Evolutionary conservation across 2,797 vertebrate genomes (phyloP), one percentile per base, ranked within the genome.

Genomic region (Tachyglossus aculeatus): DNA sequence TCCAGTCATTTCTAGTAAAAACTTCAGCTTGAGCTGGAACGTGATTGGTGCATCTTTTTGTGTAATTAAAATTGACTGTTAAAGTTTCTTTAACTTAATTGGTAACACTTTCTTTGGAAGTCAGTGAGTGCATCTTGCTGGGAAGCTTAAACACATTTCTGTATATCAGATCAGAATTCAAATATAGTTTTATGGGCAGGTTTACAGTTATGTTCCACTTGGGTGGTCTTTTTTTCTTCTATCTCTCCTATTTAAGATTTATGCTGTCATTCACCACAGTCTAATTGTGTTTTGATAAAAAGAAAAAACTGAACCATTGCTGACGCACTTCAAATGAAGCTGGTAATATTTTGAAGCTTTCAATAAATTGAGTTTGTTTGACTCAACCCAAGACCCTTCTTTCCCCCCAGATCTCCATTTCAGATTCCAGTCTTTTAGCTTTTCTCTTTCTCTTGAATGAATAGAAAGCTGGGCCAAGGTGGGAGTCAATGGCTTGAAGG

Each of bases 231-330:
- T 89, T 80, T n/a, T 60, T 77, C 67, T 71, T 84, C 69, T 91
- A 91, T 93, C 91, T 93, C 90, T 94, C 85, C 86, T 89, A 86
- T 89, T 90, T 90, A 86, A 93, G 89, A 91, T 93, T 93, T 91
- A 93, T 92, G 89, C 88, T 93, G 90, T 92, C 91, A 90, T 92
- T 93, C 88, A 89, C 92, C 91, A 87, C 92, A 93, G 88, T 74
- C 83, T 91, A 92, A 93, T 91, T 92, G 86, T 91, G 89, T 93
- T 93, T 91, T 94, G 90, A 90, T 90, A 93, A 91, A 92, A 93
- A 81, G 67, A 88, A 83, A 86, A 85, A 90, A 91, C 71, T 75
- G 88, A 92, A 88, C 5, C 80, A 83, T 88, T 89, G 89, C 90
- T 93, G 91, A 93, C 69, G 82, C 88, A 90, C 90, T 92, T 91